phyloP scores from a whole-genome alignment of 2,113 vertebrate species.

The Mormyrus lacerda region DNA sequence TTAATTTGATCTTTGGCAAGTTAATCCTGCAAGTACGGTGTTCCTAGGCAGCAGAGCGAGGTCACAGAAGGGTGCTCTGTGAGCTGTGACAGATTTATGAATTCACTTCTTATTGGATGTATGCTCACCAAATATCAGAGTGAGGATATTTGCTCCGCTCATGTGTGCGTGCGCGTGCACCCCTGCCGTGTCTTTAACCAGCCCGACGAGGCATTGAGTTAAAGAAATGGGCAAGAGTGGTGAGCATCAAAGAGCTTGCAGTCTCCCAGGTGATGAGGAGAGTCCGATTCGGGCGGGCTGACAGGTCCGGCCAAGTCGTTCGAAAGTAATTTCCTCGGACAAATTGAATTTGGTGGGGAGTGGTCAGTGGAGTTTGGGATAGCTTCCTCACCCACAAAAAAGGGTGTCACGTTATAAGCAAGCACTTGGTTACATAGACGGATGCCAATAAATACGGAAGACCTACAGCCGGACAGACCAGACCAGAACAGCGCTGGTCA shows the following conservation, averaged over 20 bases:
- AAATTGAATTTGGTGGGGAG: conserved; percentile 14
- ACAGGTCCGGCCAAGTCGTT: not conserved
- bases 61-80: conserved; percentile 47
- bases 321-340: conserved; percentile 5
- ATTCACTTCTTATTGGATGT: conserved; percentile 58
- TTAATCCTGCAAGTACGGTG: conserved; percentile 26
- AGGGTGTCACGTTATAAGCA: not conserved
- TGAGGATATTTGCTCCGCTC: conserved; percentile 38
- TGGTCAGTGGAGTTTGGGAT: not conserved
- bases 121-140: conserved; percentile 56
- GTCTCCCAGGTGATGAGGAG: not conserved
- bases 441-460: not conserved
- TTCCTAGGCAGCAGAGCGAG: conserved; percentile 39
- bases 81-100: conserved; percentile 58
- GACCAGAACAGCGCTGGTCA: not conserved
- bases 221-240: not conserved
- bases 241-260: not conserved
- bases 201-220: not conserved
- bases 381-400: not conserved
- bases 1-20: conserved; percentile 18
- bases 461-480: not conserved
- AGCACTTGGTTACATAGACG: not conserved
- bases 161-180: conserved; percentile 16
- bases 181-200: conserved; percentile 34
- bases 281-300: no score